These are phyloP conservation scores for Panthera uncia DNA, from an alignment of 2,113 vertebrate genomes.

Conservation along the genomic window DNA sequence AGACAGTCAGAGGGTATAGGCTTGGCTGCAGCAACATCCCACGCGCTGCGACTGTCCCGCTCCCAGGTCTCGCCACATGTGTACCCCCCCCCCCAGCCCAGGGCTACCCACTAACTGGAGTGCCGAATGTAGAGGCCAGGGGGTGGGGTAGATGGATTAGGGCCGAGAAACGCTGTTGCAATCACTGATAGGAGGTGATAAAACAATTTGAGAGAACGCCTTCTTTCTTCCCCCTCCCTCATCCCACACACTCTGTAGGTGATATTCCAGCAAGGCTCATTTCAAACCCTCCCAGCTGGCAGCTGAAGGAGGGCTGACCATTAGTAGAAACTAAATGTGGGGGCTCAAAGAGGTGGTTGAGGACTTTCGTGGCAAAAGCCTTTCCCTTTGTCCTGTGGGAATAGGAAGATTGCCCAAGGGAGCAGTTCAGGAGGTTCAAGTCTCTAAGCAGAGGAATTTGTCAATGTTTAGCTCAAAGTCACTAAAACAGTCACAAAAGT, in stretches of 20 bases:
- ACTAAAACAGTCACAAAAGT: constrained; percentile 47
- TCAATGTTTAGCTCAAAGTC: constrained; percentile 33
- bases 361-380: neutral
- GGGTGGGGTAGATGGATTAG: neutral
- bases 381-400: neutral
- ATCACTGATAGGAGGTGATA: neutral
- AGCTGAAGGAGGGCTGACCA: neutral
- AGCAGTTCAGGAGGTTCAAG: neutral
- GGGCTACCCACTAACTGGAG: neutral
- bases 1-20: constrained; percentile 58
- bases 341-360: neutral
- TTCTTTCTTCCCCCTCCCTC: neutral
- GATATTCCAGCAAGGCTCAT: neutral
- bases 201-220: neutral
- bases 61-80: neutral
- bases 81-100: neutral
- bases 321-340: neutral
- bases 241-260: neutral
- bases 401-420: neutral
- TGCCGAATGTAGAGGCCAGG: neutral
- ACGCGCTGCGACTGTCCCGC: neutral
- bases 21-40: neutral
- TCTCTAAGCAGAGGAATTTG: neutral
- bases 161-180: neutral
- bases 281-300: neutral